A percentile compares a stretch with the other conserved stretches of the same genome.
Conservation (phyloP, 1,140 invertebrate species). For the Drosophila bifasciata region DNA sequence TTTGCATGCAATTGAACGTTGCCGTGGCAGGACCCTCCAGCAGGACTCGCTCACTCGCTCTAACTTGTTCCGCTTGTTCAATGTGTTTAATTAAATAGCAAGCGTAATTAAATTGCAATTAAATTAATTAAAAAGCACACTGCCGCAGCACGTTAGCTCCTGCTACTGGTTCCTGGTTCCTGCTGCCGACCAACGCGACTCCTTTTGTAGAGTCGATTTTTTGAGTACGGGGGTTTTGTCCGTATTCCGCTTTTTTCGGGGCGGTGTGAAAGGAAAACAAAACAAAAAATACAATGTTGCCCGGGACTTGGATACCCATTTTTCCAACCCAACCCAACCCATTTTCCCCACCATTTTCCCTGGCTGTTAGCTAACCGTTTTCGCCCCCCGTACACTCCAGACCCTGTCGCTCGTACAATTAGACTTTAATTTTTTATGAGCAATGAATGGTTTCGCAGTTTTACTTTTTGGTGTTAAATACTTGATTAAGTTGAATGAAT, state of each 20-base stretch:
- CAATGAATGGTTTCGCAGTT: constrained; percentile 73
- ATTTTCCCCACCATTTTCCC: constrained; percentile 21
- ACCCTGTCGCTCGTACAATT: constrained; percentile 57
- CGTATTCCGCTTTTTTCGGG: constrained; percentile 36
- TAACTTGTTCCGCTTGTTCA: constrained; percentile 47
- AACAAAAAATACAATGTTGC: constrained; percentile 49
- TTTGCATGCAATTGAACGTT: constrained; percentile 32
- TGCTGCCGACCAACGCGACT: neutral
- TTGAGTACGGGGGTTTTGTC: constrained; percentile 32
- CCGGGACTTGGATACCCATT: constrained; percentile 27
- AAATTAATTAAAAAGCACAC: constrained; percentile 83
- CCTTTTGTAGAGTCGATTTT: constrained; percentile 30
- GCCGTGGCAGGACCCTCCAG: too few species aligned
- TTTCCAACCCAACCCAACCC: too few species aligned
- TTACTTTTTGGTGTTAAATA: constrained; percentile 76
- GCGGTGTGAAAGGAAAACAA: constrained; percentile 51
- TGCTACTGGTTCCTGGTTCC: constrained; percentile 25
- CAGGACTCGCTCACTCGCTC: neutral
- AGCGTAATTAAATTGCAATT: constrained; percentile 84
- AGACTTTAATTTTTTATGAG: constrained; percentile 79
- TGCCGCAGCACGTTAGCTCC: constrained; percentile 48
- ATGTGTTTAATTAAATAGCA: constrained; percentile 84
- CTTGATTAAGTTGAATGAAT: constrained; percentile 70
- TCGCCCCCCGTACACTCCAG: constrained; percentile 3
- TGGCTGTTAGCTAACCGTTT: too few species aligned